Base-by-base conservation (phyloP, 2,113 vertebrate genomes). In the Caranx melampygus region DNA sequence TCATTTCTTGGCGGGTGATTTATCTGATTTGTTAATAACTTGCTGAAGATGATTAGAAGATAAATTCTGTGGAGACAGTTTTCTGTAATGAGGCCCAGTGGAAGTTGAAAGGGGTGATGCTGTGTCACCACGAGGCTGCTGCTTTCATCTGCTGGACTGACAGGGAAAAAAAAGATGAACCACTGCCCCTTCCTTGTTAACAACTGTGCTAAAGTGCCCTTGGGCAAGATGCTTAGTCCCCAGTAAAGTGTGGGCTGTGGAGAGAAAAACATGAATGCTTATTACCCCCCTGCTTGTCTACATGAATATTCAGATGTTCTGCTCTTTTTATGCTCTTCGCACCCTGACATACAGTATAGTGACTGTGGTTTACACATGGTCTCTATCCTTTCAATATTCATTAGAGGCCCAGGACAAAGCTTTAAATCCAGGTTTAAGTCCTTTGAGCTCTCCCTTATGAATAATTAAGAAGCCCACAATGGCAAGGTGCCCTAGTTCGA, bases 401-500 rank as follows among this genome's bases (percentile, higher is more conserved):
- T 52, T 16, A 63, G 55, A 74, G 37, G 44, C 34, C 35, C 21
- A 11, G 52, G 67, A 87, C 68, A 88, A 65, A 87, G 75, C 84
- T 82, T 80, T 81, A 83, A 89, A 87, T 84, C 77, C 75, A 89
- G 63, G 81, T 86, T 83, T 75, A 83, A 85, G 82, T 77, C 82
- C 75, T 89, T 72, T 81, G 63, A 91, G 79, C 83, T 88, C 87
- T 42, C 52, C 82, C 78, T 82, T 59, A 85, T 92, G 59, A 91
- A 94, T 92, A 91, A 92, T 90, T 87, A 79, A 91, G 81, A 66
- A 58, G 80, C 34, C 52, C 64, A 70, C 82, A 61, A 85, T 86
- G 84, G 88, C 88, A 87, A 87, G 84, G 79, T 87, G 84, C 76
- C 85, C 83, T 57, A 65, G 59, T 90, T 93, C 81, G 79, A 93